Conservation (phyloP, 2,797 vertebrate genomes). For the Menidia menidia region DNA sequence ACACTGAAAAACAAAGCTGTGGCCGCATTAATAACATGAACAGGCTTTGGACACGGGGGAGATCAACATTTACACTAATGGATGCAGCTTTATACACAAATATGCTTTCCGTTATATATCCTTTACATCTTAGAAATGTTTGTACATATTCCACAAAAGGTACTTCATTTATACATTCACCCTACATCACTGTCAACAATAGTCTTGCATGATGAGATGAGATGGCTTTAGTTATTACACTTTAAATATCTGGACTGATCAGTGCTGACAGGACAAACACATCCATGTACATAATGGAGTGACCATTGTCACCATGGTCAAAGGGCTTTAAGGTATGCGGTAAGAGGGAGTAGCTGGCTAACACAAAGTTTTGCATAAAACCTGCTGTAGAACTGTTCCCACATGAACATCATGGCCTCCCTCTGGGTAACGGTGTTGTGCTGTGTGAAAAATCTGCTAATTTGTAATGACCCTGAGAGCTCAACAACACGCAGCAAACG, state of each 20-base stretch:
- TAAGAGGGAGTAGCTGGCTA: conserved; percentile 15
- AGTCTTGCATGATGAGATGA: conserved; percentile 58
- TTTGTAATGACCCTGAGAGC: conserved; percentile 42
- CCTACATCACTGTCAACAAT: conserved; percentile 69
- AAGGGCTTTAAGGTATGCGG: conserved; percentile 4
- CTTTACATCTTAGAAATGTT: conserved; percentile 36
- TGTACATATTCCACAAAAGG: conserved; percentile 60
- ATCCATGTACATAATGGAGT: conserved; percentile 55
- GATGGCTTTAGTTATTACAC: conserved; percentile 62
- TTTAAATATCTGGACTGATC: conserved; percentile 44
- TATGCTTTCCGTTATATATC: conserved; percentile 53
- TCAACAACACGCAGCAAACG: conserved; percentile 22
- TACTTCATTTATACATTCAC: conserved; percentile 70
- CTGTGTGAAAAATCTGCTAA: conserved; percentile 36
- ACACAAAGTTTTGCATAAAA: conserved; percentile 25
- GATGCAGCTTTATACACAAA: conserved; percentile 70
- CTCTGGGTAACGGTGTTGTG: conserved; percentile 7
- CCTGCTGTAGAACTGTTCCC: conserved; percentile 4
- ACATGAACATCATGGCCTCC: conserved; percentile 7
- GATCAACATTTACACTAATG: conserved; percentile 56
- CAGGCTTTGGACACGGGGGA: conserved; percentile 39
- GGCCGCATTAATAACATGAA: conserved; percentile 34
- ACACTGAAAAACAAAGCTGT: conserved; percentile 37
- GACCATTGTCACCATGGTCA: not conserved
- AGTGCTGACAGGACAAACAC: conserved; percentile 40